phyloP scores from a whole-genome alignment of 2,113 vertebrate species.

The Ochotona curzoniae region DNA sequence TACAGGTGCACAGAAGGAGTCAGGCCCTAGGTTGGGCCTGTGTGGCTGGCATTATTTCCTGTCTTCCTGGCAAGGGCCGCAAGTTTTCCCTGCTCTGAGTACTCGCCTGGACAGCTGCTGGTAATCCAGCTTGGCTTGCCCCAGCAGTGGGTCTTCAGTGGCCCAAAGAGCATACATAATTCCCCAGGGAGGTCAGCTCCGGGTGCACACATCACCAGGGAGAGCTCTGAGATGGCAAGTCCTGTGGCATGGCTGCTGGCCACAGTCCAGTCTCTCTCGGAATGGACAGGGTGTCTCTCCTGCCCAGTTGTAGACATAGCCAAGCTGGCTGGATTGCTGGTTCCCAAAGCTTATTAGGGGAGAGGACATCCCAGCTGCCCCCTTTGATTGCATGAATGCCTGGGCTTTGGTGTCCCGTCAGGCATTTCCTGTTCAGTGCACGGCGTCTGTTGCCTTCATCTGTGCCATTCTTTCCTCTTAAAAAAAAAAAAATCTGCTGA shows the following conservation, averaged over 20 bases:
- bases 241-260: fast-evolving
- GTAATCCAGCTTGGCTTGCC: neutral
- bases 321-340: fast-evolving
- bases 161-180: fast-evolving
- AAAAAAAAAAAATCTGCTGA: conserved; percentile 77
- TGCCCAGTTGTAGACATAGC: too few species aligned
- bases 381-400: conserved; percentile 36
- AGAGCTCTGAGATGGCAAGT: too few species aligned
- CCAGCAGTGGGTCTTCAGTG: fast-evolving
- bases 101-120: neutral
- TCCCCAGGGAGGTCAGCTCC: neutral
- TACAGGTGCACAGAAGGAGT: neutral
- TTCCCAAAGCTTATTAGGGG: conserved; percentile 37
- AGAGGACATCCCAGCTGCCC: neutral
- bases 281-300: fast-evolving
- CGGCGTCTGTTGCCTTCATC: neutral
- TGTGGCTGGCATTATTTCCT: conserved; percentile 41
- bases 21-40: neutral
- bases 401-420: conserved; percentile 63
- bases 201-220: fast-evolving
- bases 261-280: neutral
- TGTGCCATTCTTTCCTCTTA: conserved; percentile 54
- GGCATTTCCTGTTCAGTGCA: conserved; percentile 40
- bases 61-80: neutral
- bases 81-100: neutral